Conservation (phyloP, 1,140 invertebrate species). For the Chrysopa pallens region DNA sequence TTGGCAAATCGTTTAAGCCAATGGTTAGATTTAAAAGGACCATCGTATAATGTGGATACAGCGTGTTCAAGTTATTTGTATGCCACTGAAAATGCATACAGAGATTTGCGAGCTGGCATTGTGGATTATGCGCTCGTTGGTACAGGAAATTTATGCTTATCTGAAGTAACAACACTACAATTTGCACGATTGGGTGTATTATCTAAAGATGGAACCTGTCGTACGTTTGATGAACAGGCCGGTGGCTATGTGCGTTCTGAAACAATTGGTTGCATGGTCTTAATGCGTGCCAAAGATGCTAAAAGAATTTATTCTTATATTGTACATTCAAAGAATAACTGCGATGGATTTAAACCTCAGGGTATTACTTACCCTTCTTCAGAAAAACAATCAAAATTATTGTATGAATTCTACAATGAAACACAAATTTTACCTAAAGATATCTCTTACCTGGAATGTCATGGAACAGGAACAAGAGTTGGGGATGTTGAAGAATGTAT, state of each 20-base stretch:
- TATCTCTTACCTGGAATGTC: constrained; percentile 51
- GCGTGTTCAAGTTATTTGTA: constrained; percentile 61
- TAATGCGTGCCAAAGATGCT: constrained; percentile 31
- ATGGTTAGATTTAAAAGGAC: constrained; percentile 44
- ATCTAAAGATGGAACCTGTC: constrained; percentile 35
- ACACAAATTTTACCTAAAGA: constrained; percentile 33
- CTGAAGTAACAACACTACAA: constrained; percentile 11
- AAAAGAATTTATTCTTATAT: constrained; percentile 37
- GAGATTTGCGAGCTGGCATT: constrained; percentile 40
- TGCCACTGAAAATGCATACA: constrained; percentile 49
- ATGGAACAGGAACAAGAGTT: constrained; percentile 35
- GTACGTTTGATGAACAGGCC: constrained; percentile 39
- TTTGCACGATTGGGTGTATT: constrained; percentile 35
- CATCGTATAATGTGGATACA: constrained; percentile 58
- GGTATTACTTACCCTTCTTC: constrained; percentile 35
- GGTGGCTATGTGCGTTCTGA: constrained; percentile 43
- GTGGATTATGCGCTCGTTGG: constrained; percentile 63
- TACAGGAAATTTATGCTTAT: constrained; percentile 35
- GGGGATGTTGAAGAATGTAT: constrained; percentile 17
- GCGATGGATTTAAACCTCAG: constrained; percentile 32
- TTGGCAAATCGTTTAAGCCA: constrained; percentile 33
- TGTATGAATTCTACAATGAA: constrained; percentile 38
- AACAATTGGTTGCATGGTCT: constrained; percentile 30
- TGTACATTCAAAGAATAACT: constrained; percentile 32
- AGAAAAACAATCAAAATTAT: constrained; percentile 27